Evolutionary conservation across 1,140 invertebrate genomes (phyloP).

Genomic region (Steinernema khuongi): DNA sequence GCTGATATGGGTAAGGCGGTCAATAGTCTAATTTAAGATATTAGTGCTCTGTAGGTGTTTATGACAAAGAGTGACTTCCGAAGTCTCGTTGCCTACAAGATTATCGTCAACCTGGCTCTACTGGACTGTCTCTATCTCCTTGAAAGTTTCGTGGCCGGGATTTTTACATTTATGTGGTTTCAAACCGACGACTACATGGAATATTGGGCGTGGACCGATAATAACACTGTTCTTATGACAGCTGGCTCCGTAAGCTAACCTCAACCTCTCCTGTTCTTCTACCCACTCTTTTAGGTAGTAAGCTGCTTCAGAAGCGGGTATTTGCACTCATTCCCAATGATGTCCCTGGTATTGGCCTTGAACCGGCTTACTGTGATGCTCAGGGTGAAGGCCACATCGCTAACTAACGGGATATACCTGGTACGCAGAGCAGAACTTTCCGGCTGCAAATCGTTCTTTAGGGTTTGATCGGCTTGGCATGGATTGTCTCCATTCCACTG

Average conservation of each 20-base stretch:
- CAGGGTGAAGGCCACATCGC: not conserved
- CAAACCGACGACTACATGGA: not conserved
- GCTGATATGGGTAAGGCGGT: not conserved
- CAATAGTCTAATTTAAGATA: too few species aligned
- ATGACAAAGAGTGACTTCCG: not conserved
- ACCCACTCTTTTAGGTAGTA: not conserved
- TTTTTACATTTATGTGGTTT: not conserved
- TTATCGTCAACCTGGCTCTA: not conserved
- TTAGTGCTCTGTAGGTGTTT: not conserved
- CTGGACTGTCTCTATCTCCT: not conserved
- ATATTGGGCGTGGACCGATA: not conserved
- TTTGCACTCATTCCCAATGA: not conserved
- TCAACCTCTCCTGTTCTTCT: too few species aligned
- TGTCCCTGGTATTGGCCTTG: not conserved
- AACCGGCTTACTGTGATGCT: not conserved
- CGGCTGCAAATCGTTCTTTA: not conserved
- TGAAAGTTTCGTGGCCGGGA: not conserved
- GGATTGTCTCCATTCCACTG: not conserved
- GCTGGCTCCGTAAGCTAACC: too few species aligned
- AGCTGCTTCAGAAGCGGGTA: not conserved
- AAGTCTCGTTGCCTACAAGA: not conserved
- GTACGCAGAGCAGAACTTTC: not conserved
- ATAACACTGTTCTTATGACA: not conserved
- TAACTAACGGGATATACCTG: not conserved
- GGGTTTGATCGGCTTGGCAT: not conserved